These are phyloP conservation scores for Cirrhinus mrigala DNA, from an alignment of 2,797 vertebrate genomes.

Conservation along the genomic window DNA sequence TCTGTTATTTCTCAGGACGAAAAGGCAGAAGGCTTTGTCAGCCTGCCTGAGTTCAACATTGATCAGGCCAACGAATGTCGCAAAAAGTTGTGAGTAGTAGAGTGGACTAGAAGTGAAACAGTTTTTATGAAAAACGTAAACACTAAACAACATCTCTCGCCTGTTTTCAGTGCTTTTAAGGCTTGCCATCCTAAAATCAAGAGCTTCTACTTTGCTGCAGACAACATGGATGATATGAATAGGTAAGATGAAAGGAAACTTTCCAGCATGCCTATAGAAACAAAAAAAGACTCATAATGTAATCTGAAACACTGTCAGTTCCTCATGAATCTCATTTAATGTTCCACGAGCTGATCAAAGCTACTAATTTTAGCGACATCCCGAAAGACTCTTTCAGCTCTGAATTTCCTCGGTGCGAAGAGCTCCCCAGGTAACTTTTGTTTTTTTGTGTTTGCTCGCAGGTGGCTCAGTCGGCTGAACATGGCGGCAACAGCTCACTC, in stretches of 20 bases:
- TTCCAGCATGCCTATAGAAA: neutral
- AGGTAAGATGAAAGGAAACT: constrained; percentile 81
- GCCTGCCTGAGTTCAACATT: constrained; percentile 97
- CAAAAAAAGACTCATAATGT: neutral
- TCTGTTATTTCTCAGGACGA: constrained; percentile 84
- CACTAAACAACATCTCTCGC: neutral
- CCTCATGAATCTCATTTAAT: constrained; percentile 18
- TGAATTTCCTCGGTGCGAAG: constrained; percentile 24
- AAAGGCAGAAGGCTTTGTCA: constrained; percentile 98
- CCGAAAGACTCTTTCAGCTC: constrained; percentile 9
- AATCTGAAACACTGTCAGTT: neutral
- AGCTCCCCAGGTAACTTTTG: constrained; percentile 52
- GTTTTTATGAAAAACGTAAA: neutral
- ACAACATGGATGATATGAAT: constrained; percentile 98
- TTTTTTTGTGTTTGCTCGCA: constrained; percentile 75
- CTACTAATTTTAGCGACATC: constrained; percentile 23
- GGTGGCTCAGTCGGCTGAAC: constrained; percentile 97
- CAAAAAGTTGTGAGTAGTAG: constrained; percentile 93
- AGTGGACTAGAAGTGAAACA: constrained; percentile 16
- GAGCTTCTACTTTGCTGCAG: constrained; percentile 99
- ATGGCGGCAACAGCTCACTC: constrained; percentile 93
- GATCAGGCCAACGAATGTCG: constrained; percentile 97
- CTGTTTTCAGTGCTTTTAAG: constrained; percentile 91
- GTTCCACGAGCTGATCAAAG: constrained; percentile 16
- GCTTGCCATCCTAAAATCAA: constrained; percentile 99